Base-by-base conservation (phyloP, 2,888 invertebrate species). In the Pseudanteris insignis region DNA sequence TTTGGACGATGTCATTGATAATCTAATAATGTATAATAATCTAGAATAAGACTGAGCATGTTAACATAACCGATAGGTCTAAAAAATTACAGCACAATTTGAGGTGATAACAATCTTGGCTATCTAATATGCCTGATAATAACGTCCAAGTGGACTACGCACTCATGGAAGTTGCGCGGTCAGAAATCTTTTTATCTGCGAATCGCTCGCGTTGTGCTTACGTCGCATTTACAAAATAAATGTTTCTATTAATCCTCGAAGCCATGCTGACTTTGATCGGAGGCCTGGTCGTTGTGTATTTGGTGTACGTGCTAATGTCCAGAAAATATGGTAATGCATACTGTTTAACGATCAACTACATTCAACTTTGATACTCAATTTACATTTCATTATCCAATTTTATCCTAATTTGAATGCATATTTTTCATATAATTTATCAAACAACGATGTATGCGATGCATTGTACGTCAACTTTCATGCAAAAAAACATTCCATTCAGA, bases 231-330 rank as follows among this genome's bases (percentile, higher is more conserved):
- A 9, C 30, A 33, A 38, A 59, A 57, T 72, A 72, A 70, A 76
- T 76, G 74, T 72, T 73, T 66, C 68, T 71, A 63, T 70, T 70
- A 71, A 40, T 74, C 30, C 47, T 72, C 41, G 64, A 68, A 64
- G 75, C 77, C 62, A 78, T 78, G 75, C 70, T 79, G 72, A 72
- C 74, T 61, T 61, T 78, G 60, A 71, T 79, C 62, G 77, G 77
- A 43, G 76, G 76, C 38, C 61, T 78, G 36, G 68, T 77, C 68
- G 55, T 79, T 64, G 67, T 67, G 59, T 79, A 73, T 67, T 63
- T 77, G 50, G 58, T 77, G 67, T 79, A 79, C 69, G 55, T 76
- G 32, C 66, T 76, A 41, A 24, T 75, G 64, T 61, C 57, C 46
- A 70, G 61, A 40, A 70, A 69, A 64, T 50, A 78, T 74, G 79